phyloP scores from a whole-genome alignment of 2,113 vertebrate species.

The Arenaria interpres region DNA sequence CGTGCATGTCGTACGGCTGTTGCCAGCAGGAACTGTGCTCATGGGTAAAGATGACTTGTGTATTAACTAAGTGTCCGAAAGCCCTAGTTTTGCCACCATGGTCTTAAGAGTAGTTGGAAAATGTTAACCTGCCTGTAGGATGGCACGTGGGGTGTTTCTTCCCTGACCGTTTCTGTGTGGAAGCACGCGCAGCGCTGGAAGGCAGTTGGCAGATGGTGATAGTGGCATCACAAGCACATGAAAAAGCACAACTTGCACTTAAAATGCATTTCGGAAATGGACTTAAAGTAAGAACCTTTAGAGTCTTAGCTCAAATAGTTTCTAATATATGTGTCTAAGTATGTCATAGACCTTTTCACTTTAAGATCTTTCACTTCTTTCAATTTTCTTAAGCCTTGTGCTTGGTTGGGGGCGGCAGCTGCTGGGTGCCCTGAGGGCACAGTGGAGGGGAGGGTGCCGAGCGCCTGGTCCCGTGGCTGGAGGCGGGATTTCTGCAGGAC shows the following conservation, averaged over 20 bases:
- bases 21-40: background rate
- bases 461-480: background rate
- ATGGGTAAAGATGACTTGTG: accelerated
- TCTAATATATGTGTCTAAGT: conserved; percentile 1
- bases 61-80: background rate
- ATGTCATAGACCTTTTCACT: background rate
- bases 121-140: background rate
- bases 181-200: accelerated
- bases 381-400: background rate
- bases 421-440: background rate
- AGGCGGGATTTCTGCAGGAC: conserved; percentile 33
- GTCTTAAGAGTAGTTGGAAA: background rate
- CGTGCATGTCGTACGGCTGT: accelerated
- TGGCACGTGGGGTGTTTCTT: background rate
- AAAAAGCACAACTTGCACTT: conserved; percentile 76
- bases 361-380: conserved; percentile 27
- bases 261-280: conserved; percentile 66
- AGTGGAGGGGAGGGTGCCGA: background rate
- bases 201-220: background rate
- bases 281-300: conserved; percentile 47
- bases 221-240: conserved; percentile 54
- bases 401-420: background rate
- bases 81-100: background rate
- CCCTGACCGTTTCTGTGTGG: background rate
- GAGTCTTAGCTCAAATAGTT: conserved; percentile 55